phyloP scores from a whole-genome alignment of 30 jellyfish, hydroid and myxozoan genomes.

The Pelagia noctiluca region DNA sequence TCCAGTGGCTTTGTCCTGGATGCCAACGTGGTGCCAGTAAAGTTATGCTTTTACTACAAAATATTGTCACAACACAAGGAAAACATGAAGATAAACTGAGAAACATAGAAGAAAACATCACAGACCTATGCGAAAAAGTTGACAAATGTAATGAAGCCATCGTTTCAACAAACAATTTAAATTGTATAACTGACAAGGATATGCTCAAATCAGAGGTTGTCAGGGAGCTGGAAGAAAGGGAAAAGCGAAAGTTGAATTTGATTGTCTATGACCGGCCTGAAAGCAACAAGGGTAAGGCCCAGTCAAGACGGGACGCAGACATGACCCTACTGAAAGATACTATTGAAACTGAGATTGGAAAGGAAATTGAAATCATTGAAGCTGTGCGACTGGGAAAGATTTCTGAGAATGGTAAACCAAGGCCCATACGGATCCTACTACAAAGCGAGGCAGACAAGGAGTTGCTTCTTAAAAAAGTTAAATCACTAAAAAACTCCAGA shows the following conservation, averaged over 20 bases:
- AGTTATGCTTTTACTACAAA: slow-evolving; percentile 31
- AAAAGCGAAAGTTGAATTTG: slow-evolving; percentile 23
- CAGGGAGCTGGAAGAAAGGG: slow-evolving; percentile 35
- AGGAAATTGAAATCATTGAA: neutral
- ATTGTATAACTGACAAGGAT: slow-evolving; percentile 11
- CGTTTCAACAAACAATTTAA: slow-evolving; percentile 27
- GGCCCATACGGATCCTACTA: slow-evolving; percentile 3
- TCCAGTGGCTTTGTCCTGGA: slow-evolving; percentile 49
- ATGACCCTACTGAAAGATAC: slow-evolving; percentile 7
- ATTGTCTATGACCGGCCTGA: slow-evolving; percentile 51
- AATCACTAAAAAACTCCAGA: neutral
- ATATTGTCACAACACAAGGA: slow-evolving; percentile 37
- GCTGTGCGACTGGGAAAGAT: slow-evolving; percentile 1
- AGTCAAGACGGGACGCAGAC: slow-evolving; percentile 26
- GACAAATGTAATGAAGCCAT: slow-evolving; percentile 51
- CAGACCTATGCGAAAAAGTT: slow-evolving; percentile 41
- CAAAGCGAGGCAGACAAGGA: slow-evolving; percentile 5
- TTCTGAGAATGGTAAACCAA: neutral
- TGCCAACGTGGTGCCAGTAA: slow-evolving; percentile 54
- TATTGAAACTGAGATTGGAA: neutral
- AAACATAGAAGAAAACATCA: slow-evolving; percentile 24
- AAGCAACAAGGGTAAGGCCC: slow-evolving; percentile 27
- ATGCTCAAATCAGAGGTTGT: slow-evolving; percentile 17
- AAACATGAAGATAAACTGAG: slow-evolving; percentile 23
- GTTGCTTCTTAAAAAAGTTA: neutral